phyloP scores from a whole-genome alignment of 2,888 invertebrate species.

The Brenthis hecate region DNA sequence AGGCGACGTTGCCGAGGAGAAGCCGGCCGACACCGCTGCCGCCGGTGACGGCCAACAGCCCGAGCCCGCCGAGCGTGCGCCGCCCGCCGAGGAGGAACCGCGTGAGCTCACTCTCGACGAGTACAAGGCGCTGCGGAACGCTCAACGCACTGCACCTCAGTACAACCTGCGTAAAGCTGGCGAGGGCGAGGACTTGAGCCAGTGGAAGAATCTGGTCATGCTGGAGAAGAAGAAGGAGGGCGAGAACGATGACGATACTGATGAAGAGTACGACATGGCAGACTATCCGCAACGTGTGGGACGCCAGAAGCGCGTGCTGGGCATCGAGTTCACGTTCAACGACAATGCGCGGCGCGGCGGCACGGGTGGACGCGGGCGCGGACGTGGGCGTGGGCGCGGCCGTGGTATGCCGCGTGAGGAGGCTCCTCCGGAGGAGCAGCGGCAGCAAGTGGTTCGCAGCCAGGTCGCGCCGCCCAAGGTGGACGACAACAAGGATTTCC shows the following conservation, averaged over 20 bases:
- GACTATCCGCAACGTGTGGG: constrained; percentile 94
- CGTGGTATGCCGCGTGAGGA: constrained; percentile 62
- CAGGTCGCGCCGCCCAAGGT: constrained; percentile 89
- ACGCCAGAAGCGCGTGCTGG: constrained; percentile 91
- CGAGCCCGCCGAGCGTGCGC: constrained; percentile 71
- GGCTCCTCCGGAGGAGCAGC: constrained; percentile 64
- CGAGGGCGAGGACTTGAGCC: constrained; percentile 94
- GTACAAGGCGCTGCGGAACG: constrained; percentile 94
- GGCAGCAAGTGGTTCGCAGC: constrained; percentile 58
- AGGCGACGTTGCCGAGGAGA: constrained; percentile 79
- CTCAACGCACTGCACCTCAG: constrained; percentile 90
- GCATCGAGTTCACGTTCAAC: constrained; percentile 94
- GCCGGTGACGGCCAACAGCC: constrained; percentile 67
- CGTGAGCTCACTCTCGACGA: constrained; percentile 96
- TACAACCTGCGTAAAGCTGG: constrained; percentile 96
- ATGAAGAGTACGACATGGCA: constrained; percentile 88
- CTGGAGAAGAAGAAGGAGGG: constrained; percentile 89
- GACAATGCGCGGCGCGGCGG: constrained; percentile 89
- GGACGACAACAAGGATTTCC: constrained; percentile 97
- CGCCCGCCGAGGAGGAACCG: constrained; percentile 87
- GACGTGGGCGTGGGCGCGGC: constrained; percentile 80
- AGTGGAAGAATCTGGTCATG: constrained; percentile 96
- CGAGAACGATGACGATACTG: constrained; percentile 85
- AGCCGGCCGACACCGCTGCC: constrained; percentile 66
- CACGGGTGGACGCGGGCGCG: constrained; percentile 84